Percentiles rank a stretch among this genome's conserved stretches.
phyloP scores from a whole-genome alignment of 2,888 invertebrate genomes.

The Dryobotodes eremita region DNA sequence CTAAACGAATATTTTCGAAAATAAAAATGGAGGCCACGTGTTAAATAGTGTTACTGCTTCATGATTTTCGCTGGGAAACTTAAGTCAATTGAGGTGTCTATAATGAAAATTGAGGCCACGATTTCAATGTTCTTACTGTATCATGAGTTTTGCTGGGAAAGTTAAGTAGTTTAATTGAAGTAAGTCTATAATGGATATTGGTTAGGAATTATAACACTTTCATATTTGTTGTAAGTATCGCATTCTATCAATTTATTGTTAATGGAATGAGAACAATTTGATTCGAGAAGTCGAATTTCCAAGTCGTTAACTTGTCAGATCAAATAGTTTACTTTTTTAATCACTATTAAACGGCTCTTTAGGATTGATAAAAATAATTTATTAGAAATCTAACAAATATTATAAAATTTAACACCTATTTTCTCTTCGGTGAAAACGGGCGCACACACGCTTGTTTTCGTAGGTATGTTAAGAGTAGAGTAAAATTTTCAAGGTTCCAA shows the following conservation, averaged over 20 bases:
- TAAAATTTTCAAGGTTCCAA: constrained; percentile 6
- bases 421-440: neutral
- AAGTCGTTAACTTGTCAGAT: neutral
- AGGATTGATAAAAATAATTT: neutral
- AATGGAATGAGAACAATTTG: neutral
- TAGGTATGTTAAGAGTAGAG: neutral
- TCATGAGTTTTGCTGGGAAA: neutral
- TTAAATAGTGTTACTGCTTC: neutral
- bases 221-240: neutral
- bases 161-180: neutral
- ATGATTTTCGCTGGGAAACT: neutral
- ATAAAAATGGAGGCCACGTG: neutral
- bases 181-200: neutral
- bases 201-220: constrained; percentile 10
- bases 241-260: neutral
- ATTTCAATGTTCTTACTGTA: neutral
- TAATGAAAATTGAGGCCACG: neutral
- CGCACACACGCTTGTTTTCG: neutral
- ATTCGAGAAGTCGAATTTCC: constrained; percentile 10
- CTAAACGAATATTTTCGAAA: neutral
- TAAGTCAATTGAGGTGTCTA: neutral
- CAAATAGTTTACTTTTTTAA: constrained; percentile 22
- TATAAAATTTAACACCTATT: neutral
- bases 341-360: neutral
- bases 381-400: neutral